Percentiles rank a stretch among this genome's conserved stretches.
Evolutionary conservation across 1,140 invertebrate species (phyloP).

Genomic region (Bombus pyrosoma): DNA sequence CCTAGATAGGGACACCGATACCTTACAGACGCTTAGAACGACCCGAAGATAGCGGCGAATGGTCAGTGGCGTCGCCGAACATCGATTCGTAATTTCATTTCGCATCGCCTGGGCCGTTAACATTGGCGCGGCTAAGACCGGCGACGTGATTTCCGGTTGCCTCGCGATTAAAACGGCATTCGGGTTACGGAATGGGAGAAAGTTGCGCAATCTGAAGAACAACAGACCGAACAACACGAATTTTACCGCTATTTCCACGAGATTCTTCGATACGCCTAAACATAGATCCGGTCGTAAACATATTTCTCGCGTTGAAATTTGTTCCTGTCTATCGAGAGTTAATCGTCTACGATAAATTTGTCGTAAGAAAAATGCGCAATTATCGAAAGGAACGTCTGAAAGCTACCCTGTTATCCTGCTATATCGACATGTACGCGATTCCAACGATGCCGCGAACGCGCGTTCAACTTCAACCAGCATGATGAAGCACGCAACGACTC

Average conservation of each 20-base stretch:
- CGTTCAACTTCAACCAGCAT: not conserved
- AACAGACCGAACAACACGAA: too few species aligned
- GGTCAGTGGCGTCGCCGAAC: conserved; percentile 14
- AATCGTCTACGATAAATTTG: too few species aligned
- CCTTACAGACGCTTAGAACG: conserved; percentile 11
- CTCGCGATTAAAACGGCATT: conserved; percentile 6
- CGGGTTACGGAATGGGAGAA: conserved; percentile 2
- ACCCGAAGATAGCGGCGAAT: conserved; percentile 39
- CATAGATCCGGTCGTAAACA: too few species aligned
- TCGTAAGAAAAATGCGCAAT: too few species aligned
- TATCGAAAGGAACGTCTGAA: not conserved
- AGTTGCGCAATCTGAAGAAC: not conserved
- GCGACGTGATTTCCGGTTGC: conserved; percentile 42
- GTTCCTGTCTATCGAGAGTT: too few species aligned
- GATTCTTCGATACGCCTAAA: too few species aligned
- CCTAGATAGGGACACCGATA: conserved; percentile 39
- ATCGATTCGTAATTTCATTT: conserved; percentile 41
- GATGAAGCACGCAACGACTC: not conserved
- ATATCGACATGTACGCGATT: not conserved
- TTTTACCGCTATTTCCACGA: too few species aligned
- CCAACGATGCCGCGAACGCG: not conserved
- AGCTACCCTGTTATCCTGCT: too few species aligned
- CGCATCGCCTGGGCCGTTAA: conserved; percentile 8
- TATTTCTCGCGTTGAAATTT: too few species aligned
- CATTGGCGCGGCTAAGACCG: conserved; percentile 1